These are phyloP conservation scores for Drosophila cardini DNA, from an alignment of 1,140 invertebrate species.

Conservation along the genomic window DNA sequence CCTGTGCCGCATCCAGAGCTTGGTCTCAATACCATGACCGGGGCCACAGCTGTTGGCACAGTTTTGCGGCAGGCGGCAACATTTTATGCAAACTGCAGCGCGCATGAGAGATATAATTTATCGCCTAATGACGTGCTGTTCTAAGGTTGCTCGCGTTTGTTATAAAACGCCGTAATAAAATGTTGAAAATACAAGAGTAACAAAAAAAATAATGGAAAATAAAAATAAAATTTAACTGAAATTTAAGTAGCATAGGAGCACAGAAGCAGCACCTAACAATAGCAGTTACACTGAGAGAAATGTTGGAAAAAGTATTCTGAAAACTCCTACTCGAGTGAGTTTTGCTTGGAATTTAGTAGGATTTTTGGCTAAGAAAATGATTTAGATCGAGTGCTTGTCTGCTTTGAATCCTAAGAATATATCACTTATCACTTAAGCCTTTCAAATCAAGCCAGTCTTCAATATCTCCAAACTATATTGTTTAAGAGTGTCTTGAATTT, in stretches of 20 bases:
- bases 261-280: slow-evolving; percentile 11
- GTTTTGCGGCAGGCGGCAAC: slow-evolving; percentile 66
- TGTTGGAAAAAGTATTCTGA: no score
- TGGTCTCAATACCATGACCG: neutral
- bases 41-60: slow-evolving; percentile 64
- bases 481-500: no score
- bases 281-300: no score
- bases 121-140: slow-evolving; percentile 81
- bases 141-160: slow-evolving; percentile 73
- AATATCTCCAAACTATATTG: no score
- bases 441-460: no score
- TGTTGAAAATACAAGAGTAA: slow-evolving; percentile 42
- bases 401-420: no score
- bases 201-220: slow-evolving; percentile 2
- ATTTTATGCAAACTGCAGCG: slow-evolving; percentile 80
- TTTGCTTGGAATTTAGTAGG: no score
- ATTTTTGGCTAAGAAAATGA: no score
- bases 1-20: neutral
- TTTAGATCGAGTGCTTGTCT: no score
- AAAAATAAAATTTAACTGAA: slow-evolving; percentile 73
- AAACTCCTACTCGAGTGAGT: no score
- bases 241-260: slow-evolving; percentile 70
- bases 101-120: slow-evolving; percentile 79
- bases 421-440: no score
- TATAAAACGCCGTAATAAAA: slow-evolving; percentile 78